Conservation (phyloP, 2,888 invertebrate genomes). For the Luperina nickerlii region DNA sequence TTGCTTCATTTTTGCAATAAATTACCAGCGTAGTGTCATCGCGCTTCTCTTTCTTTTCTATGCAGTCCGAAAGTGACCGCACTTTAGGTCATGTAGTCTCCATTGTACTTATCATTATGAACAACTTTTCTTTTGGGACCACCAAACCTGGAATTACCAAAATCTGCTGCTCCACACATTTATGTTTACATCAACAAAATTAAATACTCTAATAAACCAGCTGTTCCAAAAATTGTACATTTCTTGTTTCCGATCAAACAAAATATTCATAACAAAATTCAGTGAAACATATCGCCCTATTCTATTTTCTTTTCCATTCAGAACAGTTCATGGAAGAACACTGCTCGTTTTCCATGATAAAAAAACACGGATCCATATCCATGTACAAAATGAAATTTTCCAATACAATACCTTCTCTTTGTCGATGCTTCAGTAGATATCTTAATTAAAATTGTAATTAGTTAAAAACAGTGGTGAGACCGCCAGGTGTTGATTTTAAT, state of each 20-base stretch:
- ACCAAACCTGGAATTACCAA: background rate
- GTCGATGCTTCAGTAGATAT: conserved; percentile 14
- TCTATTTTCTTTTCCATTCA: background rate
- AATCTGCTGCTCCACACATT: background rate
- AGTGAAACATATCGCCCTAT: background rate
- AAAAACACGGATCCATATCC: background rate
- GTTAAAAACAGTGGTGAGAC: conserved; percentile 51
- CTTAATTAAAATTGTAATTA: conserved; percentile 63
- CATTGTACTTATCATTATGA: too few relatives aligned
- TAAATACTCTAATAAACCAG: too few relatives aligned
- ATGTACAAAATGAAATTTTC: conserved; percentile 26
- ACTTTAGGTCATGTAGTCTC: too few relatives aligned
- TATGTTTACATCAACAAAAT: too few relatives aligned
- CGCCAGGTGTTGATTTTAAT: conserved; percentile 65
- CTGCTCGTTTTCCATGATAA: background rate
- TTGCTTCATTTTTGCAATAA: too few relatives aligned
- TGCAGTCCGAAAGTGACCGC: too few relatives aligned
- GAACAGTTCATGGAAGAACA: background rate
- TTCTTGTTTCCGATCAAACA: background rate
- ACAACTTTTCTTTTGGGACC: background rate
- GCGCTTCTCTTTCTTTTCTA: too few relatives aligned
- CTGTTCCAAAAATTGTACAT: background rate
- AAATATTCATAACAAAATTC: background rate
- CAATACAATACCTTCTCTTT: conserved; percentile 18
- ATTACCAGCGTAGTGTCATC: too few relatives aligned